Conservation (phyloP, 2,113 vertebrate genomes). For the Corydoras sp. region DNA sequence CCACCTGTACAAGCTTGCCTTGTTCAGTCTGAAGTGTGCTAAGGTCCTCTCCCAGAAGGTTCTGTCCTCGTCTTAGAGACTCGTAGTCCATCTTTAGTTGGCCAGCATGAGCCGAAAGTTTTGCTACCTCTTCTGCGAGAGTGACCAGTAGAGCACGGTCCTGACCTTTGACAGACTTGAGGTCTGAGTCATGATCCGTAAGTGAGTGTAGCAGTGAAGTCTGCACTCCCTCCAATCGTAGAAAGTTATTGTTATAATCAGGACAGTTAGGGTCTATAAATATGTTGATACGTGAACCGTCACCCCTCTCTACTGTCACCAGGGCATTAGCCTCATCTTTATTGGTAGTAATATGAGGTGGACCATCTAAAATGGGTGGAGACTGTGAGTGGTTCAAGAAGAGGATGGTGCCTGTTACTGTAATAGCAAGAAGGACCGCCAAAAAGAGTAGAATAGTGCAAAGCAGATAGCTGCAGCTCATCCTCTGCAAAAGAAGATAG, state of each 20-base stretch:
- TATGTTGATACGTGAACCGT: slow-evolving; percentile 91
- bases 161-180: slow-evolving; percentile 74
- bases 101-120: slow-evolving; percentile 71
- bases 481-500: slow-evolving; percentile 66
- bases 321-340: slow-evolving; percentile 84
- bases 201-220: slow-evolving; percentile 77
- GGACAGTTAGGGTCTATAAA: slow-evolving; percentile 98
- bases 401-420: slow-evolving; percentile 83
- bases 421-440: slow-evolving; percentile 83
- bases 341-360: slow-evolving; percentile 85
- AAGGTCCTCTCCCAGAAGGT: slow-evolving; percentile 82
- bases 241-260: slow-evolving; percentile 73
- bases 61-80: slow-evolving; percentile 77
- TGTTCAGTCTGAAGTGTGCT: slow-evolving; percentile 84
- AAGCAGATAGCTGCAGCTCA: slow-evolving; percentile 83
- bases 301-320: slow-evolving; percentile 88
- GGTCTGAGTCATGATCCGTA: slow-evolving; percentile 73
- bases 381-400: slow-evolving; percentile 90
- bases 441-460: slow-evolving; percentile 89
- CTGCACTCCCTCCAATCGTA: slow-evolving; percentile 85
- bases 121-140: slow-evolving; percentile 84
- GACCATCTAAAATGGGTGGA: slow-evolving; percentile 71
- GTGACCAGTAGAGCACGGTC: slow-evolving; percentile 80
- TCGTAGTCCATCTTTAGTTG: slow-evolving; percentile 85
- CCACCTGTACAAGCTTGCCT: slow-evolving; percentile 88